Percentiles rank a stretch among this genome's conserved stretches.
Evolutionary conservation across 2,888 invertebrate species (phyloP).

Genomic region (Chloroclystis v-ata): DNA sequence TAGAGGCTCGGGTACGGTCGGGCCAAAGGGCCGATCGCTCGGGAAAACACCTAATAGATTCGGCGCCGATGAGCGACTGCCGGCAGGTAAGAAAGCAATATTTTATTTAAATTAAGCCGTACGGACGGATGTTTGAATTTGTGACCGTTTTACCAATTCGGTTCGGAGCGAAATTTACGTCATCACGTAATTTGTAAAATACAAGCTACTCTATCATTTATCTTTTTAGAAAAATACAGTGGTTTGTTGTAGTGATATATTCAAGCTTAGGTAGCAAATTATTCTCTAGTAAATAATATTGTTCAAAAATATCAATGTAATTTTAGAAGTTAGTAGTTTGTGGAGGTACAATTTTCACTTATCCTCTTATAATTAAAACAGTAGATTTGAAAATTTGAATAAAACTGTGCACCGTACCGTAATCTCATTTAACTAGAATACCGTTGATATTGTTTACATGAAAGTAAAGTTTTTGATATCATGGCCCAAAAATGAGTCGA

Average conservation of each 20-base stretch:
- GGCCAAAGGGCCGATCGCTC: conserved; percentile 53
- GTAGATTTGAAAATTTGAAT: no score
- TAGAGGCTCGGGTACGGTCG: conserved; percentile 45
- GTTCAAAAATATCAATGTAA: no score
- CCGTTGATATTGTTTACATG: neutral
- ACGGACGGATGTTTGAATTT: conserved; percentile 46
- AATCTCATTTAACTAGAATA: no score
- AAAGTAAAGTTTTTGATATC: neutral
- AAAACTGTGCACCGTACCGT: no score
- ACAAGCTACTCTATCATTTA: neutral
- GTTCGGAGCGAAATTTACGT: conserved; percentile 12
- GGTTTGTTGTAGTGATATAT: no score
- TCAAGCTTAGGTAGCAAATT: no score
- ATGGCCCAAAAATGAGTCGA: conserved; percentile 8
- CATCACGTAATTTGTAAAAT: conserved; percentile 15
- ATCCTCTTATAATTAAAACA: no score
- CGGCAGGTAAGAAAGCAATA: conserved; percentile 54
- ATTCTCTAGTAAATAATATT: no score
- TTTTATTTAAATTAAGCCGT: conserved; percentile 62
- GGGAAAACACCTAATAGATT: conserved; percentile 57
- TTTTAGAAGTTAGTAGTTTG: no score
- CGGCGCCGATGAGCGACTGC: conserved; percentile 49
- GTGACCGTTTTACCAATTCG: conserved; percentile 42
- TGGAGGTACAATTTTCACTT: no score
- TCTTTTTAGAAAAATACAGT: no score